phyloP scores from a whole-genome alignment of 2,888 invertebrate species.

The Cephus pulcher region DNA sequence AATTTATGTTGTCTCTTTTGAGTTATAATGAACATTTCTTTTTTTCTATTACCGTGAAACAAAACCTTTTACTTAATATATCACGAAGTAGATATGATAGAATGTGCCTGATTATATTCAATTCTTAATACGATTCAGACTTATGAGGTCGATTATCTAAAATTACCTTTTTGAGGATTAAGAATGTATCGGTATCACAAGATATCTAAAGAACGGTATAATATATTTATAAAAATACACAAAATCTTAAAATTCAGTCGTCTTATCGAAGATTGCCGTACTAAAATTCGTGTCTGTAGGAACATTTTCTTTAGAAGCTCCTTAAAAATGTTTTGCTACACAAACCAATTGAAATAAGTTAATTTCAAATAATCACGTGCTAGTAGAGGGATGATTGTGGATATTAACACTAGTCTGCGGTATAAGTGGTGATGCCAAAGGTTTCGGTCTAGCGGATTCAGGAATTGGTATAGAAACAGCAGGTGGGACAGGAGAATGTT shows the following conservation, averaged over 20 bases:
- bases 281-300: slow-evolving; percentile 39
- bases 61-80: background rate
- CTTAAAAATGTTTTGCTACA: slow-evolving; percentile 34
- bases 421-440: slow-evolving; percentile 58
- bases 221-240: slow-evolving; percentile 34
- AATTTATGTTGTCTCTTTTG: background rate
- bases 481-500: slow-evolving; percentile 57
- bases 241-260: slow-evolving; percentile 36
- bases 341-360: slow-evolving; percentile 46
- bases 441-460: slow-evolving; percentile 56
- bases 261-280: slow-evolving; percentile 46
- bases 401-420: slow-evolving; percentile 60
- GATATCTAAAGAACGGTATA: background rate
- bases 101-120: background rate
- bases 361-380: slow-evolving; percentile 56
- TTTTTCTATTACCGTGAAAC: background rate
- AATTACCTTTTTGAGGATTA: background rate
- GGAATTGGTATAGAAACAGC: slow-evolving; percentile 60
- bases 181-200: background rate
- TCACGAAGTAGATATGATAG: background rate
- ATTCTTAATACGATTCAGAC: background rate
- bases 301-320: slow-evolving; percentile 49
- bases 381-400: slow-evolving; percentile 58
- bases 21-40: background rate
- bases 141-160: background rate